Base-by-base conservation (phyloP, 2,888 invertebrate genomes). In the Apodemia zela region DNA sequence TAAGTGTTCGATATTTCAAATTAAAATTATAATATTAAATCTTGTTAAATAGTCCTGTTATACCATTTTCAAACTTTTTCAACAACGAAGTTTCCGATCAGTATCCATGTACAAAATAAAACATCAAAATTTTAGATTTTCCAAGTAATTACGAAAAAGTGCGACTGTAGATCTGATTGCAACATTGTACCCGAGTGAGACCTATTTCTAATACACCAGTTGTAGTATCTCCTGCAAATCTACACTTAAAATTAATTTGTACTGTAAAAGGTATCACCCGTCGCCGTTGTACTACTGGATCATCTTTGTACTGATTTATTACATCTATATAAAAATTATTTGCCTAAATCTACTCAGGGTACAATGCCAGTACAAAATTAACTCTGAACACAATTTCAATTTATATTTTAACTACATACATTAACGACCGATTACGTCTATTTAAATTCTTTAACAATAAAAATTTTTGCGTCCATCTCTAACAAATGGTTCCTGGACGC, bases 221-320 rank as follows among this genome's bases (percentile, higher is more conserved):
- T 76, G 80, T 78, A 75, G 71, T 75, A 75, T 74, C 78, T 72
- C 76, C 78, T 76, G 78, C 78, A 74, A 38, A 38, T 76, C 81
- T 84, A 85, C 72, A 73, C 87, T 89, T 89, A 90, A 81, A 75
- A 85, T 81, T 89, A 90, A 88, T 90, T 90, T 90, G 89, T 90
- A 90, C 89, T 90, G 87, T 78, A 72, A 69, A 76, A 78, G 81
- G 79, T 83, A 78, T 77, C 79, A 85, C 86, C 87, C 82, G 81
- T 67, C 87, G 71, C 85, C 88, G 85, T 77, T 87, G 81, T 73
- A 79, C 72, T 82, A 71, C 78, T 78, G 85, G 83, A 80, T 79
- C 77, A 80, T 80, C 78, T 87, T 89, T 87, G 88, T 89, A 89
- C 89, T 89, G 80, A 81, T 65, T 59, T 33, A 66, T 71, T 72